These are phyloP conservation scores for Fregata magnificens DNA, from an alignment of 2,113 vertebrate species.

Conservation along the genomic window DNA sequence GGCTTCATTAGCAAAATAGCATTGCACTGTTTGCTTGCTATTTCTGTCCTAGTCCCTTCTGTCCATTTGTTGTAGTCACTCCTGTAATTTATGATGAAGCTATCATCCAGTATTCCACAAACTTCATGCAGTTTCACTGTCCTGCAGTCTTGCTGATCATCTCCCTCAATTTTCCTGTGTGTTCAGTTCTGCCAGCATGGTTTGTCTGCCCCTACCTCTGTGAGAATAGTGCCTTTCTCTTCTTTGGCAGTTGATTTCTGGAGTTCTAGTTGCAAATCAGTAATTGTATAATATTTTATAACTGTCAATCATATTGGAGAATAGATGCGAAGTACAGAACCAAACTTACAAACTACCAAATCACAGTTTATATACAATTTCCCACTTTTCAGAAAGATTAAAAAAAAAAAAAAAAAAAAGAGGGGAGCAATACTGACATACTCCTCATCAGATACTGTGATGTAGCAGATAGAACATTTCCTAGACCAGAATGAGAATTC, in stretches of 20 bases:
- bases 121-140: neutral
- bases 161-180: neutral
- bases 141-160: neutral
- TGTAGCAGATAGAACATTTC: neutral
- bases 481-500: neutral
- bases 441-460: neutral
- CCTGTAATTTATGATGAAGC: neutral
- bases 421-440: neutral
- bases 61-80: neutral
- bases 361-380: neutral
- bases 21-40: neutral
- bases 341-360: neutral
- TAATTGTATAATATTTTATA: neutral
- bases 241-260: neutral
- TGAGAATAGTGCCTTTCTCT: neutral
- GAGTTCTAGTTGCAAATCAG: neutral
- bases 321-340: neutral
- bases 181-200: neutral
- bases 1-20: neutral
- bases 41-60: neutral
- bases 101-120: neutral
- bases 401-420: neutral
- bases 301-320: neutral
- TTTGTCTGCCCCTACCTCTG: neutral
- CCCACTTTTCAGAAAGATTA: neutral